Percentiles rank a stretch among this genome's conserved stretches.
phyloP scores from a whole-genome alignment of 2,113 vertebrate species.

The Oriolus oriolus region DNA sequence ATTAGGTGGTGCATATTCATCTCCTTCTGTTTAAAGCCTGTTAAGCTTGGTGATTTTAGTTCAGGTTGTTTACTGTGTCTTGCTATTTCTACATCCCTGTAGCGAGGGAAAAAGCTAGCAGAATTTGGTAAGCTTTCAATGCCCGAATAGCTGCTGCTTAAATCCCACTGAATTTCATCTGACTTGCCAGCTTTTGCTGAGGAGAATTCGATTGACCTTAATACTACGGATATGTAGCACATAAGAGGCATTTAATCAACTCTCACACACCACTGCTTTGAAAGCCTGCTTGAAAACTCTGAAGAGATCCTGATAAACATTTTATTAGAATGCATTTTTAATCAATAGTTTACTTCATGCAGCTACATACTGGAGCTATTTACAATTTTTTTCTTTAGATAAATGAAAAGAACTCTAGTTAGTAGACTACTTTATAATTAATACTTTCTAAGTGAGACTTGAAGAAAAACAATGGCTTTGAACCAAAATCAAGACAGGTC shows the following conservation, averaged over 20 bases:
- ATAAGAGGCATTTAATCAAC: constrained; percentile 6
- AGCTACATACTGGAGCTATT: neutral
- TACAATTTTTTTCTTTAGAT: neutral
- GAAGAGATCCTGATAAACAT: neutral
- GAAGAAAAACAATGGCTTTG: neutral
- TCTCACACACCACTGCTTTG: neutral
- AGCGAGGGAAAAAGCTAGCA: neutral
- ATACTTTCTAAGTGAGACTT: neutral
- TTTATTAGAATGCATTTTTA: neutral
- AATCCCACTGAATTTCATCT: constrained; percentile 1
- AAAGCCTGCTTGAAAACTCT: neutral
- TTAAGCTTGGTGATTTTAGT: neutral
- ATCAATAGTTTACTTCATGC: neutral
- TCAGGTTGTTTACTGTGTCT: neutral
- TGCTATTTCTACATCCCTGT: neutral
- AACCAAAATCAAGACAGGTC: neutral
- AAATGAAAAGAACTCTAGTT: neutral
- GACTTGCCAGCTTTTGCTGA: constrained; percentile 19
- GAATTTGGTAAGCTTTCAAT: neutral
- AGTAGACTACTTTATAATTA: neutral
- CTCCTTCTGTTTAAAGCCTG: neutral
- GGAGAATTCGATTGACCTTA: constrained; percentile 25
- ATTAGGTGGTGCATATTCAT: neutral
- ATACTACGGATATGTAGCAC: neutral
- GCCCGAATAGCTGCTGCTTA: neutral